phyloP scores from a whole-genome alignment of 1,140 invertebrate species.

The Aethina tumida region DNA sequence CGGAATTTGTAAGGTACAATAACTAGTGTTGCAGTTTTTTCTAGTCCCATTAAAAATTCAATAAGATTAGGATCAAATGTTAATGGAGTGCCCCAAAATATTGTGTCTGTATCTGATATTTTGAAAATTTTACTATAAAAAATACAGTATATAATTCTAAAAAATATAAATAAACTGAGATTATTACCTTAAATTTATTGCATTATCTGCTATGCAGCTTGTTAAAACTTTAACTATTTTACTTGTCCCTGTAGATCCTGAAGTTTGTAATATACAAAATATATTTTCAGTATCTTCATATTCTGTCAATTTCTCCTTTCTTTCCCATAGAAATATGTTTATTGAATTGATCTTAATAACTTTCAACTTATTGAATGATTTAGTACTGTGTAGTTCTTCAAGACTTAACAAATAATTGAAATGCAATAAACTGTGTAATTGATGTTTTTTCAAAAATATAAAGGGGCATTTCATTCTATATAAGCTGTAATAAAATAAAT shows the following conservation, averaged over 20 bases:
- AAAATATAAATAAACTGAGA: neutral
- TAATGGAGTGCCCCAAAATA: conserved; percentile 61
- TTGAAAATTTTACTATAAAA: conserved; percentile 28
- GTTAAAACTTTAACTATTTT: conserved; percentile 53
- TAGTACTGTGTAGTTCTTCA: conserved; percentile 4
- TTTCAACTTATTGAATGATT: conserved; percentile 4
- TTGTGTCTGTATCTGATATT: conserved; percentile 45
- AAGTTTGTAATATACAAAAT: conserved; percentile 50
- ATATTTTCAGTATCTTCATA: conserved; percentile 32
- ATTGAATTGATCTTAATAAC: conserved; percentile 1
- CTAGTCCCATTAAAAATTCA: conserved; percentile 61
- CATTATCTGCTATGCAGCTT: conserved; percentile 51
- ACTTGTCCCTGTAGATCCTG: conserved; percentile 53
- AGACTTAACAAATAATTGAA: conserved; percentile 2
- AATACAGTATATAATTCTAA: neutral
- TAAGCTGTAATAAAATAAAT: conserved; percentile 15
- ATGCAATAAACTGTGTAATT: conserved; percentile 2
- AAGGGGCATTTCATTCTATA: conserved; percentile 14
- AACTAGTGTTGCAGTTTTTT: conserved; percentile 51
- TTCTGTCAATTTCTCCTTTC: conserved; percentile 2
- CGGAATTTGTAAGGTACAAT: conserved; percentile 47
- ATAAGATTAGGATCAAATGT: conserved; percentile 77
- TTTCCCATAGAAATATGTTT: conserved; percentile 9
- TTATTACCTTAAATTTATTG: conserved; percentile 43
- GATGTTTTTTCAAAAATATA: conserved; percentile 14